Percentiles rank a stretch among this genome's conserved stretches.
Conservation (phyloP, 2,888 invertebrate genomes). For the Heliconius hortense region DNA sequence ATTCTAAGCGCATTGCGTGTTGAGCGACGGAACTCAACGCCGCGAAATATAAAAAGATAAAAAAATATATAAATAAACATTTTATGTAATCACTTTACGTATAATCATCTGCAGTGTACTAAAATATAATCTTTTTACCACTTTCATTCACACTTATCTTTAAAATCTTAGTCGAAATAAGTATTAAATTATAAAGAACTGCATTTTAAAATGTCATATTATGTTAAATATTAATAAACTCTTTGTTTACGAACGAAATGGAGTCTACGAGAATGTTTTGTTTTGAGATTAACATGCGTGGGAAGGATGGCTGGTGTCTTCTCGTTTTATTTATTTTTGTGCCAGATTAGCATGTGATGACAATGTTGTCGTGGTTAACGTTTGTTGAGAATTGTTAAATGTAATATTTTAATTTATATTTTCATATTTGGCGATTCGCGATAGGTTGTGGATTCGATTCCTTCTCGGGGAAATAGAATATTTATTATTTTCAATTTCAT, state of each 20-base stretch:
- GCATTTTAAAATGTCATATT: background rate
- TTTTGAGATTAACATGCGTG: slow-evolving; percentile 26
- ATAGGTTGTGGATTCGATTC: no score
- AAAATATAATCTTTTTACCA: slow-evolving; percentile 2
- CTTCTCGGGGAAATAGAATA: no score
- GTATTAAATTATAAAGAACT: background rate
- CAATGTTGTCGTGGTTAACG: slow-evolving; percentile 10
- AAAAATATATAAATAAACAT: background rate
- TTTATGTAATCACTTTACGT: background rate
- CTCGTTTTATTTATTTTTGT: slow-evolving; percentile 27
- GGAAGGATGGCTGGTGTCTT: slow-evolving; percentile 26
- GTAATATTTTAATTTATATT: background rate
- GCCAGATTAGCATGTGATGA: slow-evolving; percentile 27
- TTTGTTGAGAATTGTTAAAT: background rate
- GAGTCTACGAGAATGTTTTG: slow-evolving; percentile 19
- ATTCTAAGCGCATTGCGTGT: no score
- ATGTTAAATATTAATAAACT: slow-evolving; percentile 16
- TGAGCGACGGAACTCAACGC: no score
- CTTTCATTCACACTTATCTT: background rate
- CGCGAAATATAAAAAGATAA: no score
- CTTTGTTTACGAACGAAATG: slow-evolving; percentile 23
- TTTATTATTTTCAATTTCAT: no score
- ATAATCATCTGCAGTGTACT: background rate
- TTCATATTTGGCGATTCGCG: no score
- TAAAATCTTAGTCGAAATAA: background rate